phyloP scores from a whole-genome alignment of 2,113 vertebrate genomes.

The Osmerus mordax region DNA sequence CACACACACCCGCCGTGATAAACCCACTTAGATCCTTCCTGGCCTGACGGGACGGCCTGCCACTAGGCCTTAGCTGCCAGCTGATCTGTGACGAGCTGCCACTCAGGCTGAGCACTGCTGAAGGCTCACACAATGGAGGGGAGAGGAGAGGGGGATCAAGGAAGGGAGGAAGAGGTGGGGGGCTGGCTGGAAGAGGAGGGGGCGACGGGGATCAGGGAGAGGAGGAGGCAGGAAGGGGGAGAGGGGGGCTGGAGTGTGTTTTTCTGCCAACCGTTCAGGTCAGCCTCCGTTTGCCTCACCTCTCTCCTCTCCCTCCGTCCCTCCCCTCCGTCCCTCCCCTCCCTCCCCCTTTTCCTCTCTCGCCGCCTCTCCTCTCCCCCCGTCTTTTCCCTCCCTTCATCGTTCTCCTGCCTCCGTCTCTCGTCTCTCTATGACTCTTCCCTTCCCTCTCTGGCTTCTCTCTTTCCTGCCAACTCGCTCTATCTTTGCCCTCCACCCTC shows the following conservation, averaged over 20 bases:
- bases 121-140: constrained; percentile 93
- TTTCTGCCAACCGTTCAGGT: constrained; percentile 10
- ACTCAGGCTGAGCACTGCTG: constrained; percentile 98
- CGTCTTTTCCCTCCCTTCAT: not conserved
- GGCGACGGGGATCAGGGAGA: constrained; percentile 29
- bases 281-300: not conserved
- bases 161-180: constrained; percentile 18
- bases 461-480: not conserved
- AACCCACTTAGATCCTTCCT: constrained; percentile 99
- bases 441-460: constrained; percentile 11
- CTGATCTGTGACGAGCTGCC: constrained; percentile 99
- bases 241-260: constrained; percentile 52
- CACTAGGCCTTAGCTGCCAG: constrained; percentile 98
- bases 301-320: constrained; percentile 6
- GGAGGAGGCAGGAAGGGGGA: constrained; percentile 46
- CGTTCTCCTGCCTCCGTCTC: constrained; percentile 34
- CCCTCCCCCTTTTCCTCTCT: not conserved
- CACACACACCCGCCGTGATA: constrained; percentile 81
- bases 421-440: constrained; percentile 37
- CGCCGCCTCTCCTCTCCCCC: constrained; percentile 3
- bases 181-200: constrained; percentile 39
- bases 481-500: constrained; percentile 17
- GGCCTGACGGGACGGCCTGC: constrained; percentile 97
- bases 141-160: constrained; percentile 20
- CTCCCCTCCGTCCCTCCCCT: not conserved